Percentiles rank a stretch among this genome's conserved stretches.
Conservation (phyloP, 2,888 invertebrate genomes). For the Orthonevra nobilis region DNA sequence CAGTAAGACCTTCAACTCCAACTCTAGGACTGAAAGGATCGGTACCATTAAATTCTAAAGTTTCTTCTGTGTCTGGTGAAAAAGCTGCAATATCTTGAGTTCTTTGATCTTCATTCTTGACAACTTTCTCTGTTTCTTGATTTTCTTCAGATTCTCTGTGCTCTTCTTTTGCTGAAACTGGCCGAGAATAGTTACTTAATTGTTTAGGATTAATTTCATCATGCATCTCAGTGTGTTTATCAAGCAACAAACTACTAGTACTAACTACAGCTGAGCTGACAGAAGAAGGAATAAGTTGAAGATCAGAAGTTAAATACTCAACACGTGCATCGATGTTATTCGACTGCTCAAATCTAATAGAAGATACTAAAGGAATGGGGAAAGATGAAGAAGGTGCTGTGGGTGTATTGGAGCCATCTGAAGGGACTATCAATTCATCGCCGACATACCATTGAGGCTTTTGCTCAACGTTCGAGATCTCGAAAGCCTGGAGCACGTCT, state of each 20-base stretch:
- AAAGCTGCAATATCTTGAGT: not conserved
- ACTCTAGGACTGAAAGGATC: slow-evolving; percentile 31
- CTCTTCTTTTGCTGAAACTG: slow-evolving; percentile 63
- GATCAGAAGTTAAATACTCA: slow-evolving; percentile 45
- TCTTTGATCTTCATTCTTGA: too few species aligned
- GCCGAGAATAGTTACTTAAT: slow-evolving; percentile 54
- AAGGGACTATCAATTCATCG: slow-evolving; percentile 47
- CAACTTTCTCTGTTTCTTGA: too few species aligned
- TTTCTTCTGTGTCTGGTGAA: not conserved
- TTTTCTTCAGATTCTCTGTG: slow-evolving; percentile 1
- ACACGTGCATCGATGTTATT: slow-evolving; percentile 53
- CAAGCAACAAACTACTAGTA: slow-evolving; percentile 72
- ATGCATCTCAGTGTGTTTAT: slow-evolving; percentile 53
- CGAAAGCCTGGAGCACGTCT: slow-evolving; percentile 13
- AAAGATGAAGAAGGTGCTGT: slow-evolving; percentile 13
- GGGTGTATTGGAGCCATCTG: not conserved
- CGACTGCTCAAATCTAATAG: slow-evolving; percentile 46
- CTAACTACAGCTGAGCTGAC: slow-evolving; percentile 70
- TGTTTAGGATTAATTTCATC: slow-evolving; percentile 13
- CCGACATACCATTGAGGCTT: slow-evolving; percentile 59
- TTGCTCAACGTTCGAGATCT: not conserved
- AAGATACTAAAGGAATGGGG: slow-evolving; percentile 27
- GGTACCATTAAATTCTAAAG: slow-evolving; percentile 1
- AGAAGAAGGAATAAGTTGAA: slow-evolving; percentile 53
- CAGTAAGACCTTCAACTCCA: not conserved